Evolutionary conservation across 2,888 invertebrate species (phyloP), one percentile per base, ranked within the genome.

Genomic region (Leptopilina syphax): DNA sequence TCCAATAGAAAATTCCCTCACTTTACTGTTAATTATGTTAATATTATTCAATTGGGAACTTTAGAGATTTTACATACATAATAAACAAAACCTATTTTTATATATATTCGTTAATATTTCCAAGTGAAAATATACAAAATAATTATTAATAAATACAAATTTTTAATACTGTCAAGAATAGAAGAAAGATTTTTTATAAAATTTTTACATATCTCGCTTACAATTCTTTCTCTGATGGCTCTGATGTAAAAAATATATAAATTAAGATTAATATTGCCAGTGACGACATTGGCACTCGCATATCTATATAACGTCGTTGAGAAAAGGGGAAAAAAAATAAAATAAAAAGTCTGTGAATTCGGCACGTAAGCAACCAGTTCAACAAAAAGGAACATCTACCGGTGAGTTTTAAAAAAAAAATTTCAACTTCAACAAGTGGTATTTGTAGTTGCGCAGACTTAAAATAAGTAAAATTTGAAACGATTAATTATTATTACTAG

Each of bases 321-420:
- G 57, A 73, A 73, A 73, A 73, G 41, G 44, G 8, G 8, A 7
- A 44, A 34, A 57, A 34, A 57, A 57, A 57, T 6, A 68, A 50
- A 24, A 50, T 68, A 73, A 57, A 27, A 57, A 13, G 1, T 77
- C 13, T 10, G 8, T 60, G 13, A 50, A 44, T 12, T 65, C 77
- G 65, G 54, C 57, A 73, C 57, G 18, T 73, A 73, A n/a, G 65
- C 65, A 41, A 7, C 65, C 65, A 13, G 41, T 41, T 65, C n/a
- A 10, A n/a, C 24, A 13, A 34, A 73, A 73, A 70, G 6, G 24
- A 73, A n/a, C 63, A 70, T 27, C 24, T 57, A 73, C 73, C 57
- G 73, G 73, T 73, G 54, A 73, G 73, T 73, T 73, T 7, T n/a
- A 73, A 57, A 6, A 50, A n/a, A 34, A 73, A 57, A 12, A 7